These are phyloP conservation scores for Thereva unica DNA, from an alignment of 2,888 invertebrate genomes.

Conservation along the genomic window DNA sequence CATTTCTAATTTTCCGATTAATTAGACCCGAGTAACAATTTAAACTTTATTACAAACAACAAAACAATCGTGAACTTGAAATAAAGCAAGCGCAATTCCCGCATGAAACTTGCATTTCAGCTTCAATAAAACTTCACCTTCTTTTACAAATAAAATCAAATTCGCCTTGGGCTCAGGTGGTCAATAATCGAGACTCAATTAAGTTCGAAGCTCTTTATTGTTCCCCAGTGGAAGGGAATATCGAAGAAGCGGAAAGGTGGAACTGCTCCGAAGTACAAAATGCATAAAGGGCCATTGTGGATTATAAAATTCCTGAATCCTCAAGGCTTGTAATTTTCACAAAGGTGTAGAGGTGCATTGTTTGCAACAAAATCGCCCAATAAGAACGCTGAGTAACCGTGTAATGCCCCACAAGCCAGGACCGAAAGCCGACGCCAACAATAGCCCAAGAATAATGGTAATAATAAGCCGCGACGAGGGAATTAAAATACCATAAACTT, in stretches of 20 bases:
- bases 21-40: too few relatives aligned
- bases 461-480: conserved; percentile 18
- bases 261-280: conserved; percentile 5
- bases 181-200: conserved; percentile 28
- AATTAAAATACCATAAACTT: conserved; percentile 31
- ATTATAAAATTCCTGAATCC: conserved; percentile 23
- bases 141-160: conserved; percentile 2
- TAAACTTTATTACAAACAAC: too few relatives aligned
- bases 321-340: conserved; percentile 13
- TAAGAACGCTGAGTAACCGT: conserved; percentile 10
- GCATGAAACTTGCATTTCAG: too few relatives aligned
- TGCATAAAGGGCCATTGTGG: conserved; percentile 20
- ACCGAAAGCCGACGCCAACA: conserved; percentile 12
- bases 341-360: conserved; percentile 26
- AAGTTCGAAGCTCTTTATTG: conserved; percentile 20
- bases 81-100: too few relatives aligned
- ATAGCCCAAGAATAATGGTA: conserved; percentile 13
- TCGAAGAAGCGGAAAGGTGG: conserved; percentile 4
- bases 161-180: conserved; percentile 2
- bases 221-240: conserved; percentile 10
- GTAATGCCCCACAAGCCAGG: not conserved
- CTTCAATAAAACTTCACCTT: not conserved
- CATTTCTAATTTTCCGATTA: too few relatives aligned
- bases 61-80: too few relatives aligned
- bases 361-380: conserved; percentile 20